Conservation (phyloP, 2,888 invertebrate species). For the Xiphydria camelus region DNA sequence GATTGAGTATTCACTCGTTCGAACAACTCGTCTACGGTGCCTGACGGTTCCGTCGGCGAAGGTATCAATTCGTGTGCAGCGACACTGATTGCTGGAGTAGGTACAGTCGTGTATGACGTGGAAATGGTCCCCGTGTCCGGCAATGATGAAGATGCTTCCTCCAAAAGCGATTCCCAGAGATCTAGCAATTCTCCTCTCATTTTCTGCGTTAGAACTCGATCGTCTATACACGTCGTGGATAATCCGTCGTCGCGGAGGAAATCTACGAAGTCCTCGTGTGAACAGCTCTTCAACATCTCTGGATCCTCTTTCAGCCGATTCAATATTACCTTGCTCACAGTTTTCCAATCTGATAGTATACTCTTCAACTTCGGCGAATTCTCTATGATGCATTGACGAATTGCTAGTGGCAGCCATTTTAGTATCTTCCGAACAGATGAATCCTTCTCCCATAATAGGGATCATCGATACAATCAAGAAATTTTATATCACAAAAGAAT, state of each 20-base stretch:
- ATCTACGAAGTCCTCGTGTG: background rate
- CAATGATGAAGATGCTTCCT: background rate
- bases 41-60: conserved; percentile 3
- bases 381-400: too few relatives aligned
- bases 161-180: background rate
- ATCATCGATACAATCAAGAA: too few relatives aligned
- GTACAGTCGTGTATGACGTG: conserved; percentile 12
- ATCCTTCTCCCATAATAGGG: too few relatives aligned
- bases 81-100: conserved; percentile 6
- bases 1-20: too few relatives aligned
- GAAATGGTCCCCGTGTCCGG: conserved; percentile 7
- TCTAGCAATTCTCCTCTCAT: background rate
- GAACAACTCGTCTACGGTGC: too few relatives aligned
- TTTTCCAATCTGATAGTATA: too few relatives aligned
- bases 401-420: too few relatives aligned
- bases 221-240: background rate
- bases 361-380: too few relatives aligned
- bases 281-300: background rate
- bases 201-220: background rate
- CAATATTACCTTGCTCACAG: too few relatives aligned
- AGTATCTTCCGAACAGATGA: too few relatives aligned
- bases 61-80: background rate
- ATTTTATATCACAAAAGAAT: too few relatives aligned
- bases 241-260: background rate
- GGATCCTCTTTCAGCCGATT: too few relatives aligned